phyloP scores from a whole-genome alignment of 2,797 vertebrate genomes.

The Peromyscus melanophrys region DNA sequence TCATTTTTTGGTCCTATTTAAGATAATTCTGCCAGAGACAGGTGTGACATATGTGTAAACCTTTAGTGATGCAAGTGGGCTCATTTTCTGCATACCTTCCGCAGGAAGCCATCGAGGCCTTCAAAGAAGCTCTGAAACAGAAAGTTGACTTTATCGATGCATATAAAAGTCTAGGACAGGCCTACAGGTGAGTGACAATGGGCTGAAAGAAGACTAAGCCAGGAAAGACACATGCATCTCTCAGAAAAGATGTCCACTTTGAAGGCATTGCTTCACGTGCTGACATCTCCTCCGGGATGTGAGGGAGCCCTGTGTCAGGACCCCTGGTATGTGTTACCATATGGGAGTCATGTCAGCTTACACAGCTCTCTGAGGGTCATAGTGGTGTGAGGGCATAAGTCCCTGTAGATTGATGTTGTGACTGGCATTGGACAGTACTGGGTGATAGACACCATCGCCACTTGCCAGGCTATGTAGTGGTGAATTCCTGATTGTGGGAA shows the following conservation, averaged over 20 bases:
- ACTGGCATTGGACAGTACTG: neutral
- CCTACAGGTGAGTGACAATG: constrained; percentile 93
- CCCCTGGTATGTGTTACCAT: neutral
- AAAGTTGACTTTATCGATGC: constrained; percentile 98
- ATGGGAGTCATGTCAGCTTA: neutral
- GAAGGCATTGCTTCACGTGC: neutral
- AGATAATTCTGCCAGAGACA: neutral
- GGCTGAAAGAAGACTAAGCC: neutral
- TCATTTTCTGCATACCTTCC: constrained; percentile 60
- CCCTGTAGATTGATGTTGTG: neutral
- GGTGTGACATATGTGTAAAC: neutral
- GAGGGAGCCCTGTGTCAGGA: neutral
- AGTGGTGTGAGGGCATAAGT: neutral
- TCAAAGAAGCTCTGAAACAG: constrained; percentile 97
- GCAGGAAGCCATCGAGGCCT: constrained; percentile 98
- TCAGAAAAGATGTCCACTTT: neutral
- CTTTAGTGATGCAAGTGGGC: neutral
- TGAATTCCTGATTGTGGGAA: neutral
- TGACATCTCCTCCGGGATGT: neutral
- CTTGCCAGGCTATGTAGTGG: neutral
- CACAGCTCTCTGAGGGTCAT: neutral
- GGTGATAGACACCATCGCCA: neutral
- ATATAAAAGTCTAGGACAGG: constrained; percentile 98
- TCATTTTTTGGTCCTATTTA: neutral
- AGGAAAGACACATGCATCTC: neutral